Conservation (phyloP, 1,140 invertebrate genomes). For the Drosophila tristis region DNA sequence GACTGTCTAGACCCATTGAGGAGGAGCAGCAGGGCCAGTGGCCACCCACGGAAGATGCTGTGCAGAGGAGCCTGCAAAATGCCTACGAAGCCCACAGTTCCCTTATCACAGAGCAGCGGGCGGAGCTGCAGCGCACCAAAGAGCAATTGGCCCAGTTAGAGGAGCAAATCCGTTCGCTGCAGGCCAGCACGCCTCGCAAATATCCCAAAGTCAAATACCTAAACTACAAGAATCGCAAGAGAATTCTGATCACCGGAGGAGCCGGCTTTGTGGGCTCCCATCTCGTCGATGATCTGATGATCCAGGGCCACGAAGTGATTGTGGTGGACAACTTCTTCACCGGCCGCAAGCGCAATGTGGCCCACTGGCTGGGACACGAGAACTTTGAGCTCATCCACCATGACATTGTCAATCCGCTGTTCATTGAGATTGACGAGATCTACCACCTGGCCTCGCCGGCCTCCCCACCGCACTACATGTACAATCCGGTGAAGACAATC, state of each 20-base stretch:
- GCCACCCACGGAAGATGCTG: constrained; percentile 58
- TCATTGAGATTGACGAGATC: constrained; percentile 99
- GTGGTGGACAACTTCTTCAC: constrained; percentile 99
- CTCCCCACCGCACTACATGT: constrained; percentile 99
- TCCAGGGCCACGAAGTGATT: constrained; percentile 98
- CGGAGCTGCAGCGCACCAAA: constrained; percentile 87
- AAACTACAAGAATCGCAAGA: constrained; percentile 94
- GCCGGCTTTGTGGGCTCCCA: constrained; percentile 99
- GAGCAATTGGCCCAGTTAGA: constrained; percentile 88
- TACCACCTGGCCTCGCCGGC: constrained; percentile 99
- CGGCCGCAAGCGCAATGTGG: constrained; percentile 97
- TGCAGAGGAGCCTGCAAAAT: constrained; percentile 52
- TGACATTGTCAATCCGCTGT: constrained; percentile 99
- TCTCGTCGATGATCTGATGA: constrained; percentile 97
- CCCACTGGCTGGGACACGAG: constrained; percentile 99
- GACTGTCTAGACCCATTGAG: neutral
- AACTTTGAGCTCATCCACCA: constrained; percentile 99
- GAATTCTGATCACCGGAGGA: constrained; percentile 97
- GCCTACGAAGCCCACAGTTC: constrained; percentile 63
- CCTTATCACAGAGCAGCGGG: constrained; percentile 75
- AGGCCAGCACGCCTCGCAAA: constrained; percentile 90
- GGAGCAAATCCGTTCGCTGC: constrained; percentile 89
- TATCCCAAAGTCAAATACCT: constrained; percentile 96
- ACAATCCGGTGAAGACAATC: constrained; percentile 99
- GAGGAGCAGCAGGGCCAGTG: constrained; percentile 57